These are phyloP conservation scores for Hystrix cristata DNA, from an alignment of 2,113 vertebrate species.

Conservation along the genomic window DNA sequence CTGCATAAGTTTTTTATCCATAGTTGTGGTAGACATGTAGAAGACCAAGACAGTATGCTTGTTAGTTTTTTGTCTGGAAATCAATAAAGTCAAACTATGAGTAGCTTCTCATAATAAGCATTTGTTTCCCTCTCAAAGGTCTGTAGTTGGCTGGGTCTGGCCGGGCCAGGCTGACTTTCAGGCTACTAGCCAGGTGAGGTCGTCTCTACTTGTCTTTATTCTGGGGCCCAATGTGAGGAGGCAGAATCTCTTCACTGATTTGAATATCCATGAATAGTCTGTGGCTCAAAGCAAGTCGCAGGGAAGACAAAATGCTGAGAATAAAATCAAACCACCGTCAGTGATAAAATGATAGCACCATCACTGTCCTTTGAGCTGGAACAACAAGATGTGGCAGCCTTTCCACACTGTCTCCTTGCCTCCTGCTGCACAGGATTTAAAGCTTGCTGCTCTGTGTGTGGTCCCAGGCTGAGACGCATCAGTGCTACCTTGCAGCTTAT, in stretches of 20 bases:
- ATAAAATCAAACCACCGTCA: neutral
- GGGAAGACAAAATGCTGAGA: neutral
- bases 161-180: neutral
- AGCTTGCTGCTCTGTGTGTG: neutral
- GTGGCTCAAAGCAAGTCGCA: neutral
- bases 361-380: neutral
- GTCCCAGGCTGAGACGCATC: neutral
- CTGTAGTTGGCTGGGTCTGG: neutral
- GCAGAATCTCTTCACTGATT: neutral
- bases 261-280: neutral
- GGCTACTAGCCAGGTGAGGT: neutral
- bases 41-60: neutral
- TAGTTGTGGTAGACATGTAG: neutral
- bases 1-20: neutral
- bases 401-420: accelerated
- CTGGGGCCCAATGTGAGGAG: neutral
- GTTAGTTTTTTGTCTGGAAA: neutral
- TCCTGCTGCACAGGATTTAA: neutral
- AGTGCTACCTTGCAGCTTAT: neutral
- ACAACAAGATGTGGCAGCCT: neutral
- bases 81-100: neutral
- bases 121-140: neutral
- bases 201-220: neutral
- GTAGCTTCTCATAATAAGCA: neutral
- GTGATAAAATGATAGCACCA: no score